Evolutionary conservation across 2,797 vertebrate genomes (phyloP).

Genomic region (Mormyrops boulengeri): DNA sequence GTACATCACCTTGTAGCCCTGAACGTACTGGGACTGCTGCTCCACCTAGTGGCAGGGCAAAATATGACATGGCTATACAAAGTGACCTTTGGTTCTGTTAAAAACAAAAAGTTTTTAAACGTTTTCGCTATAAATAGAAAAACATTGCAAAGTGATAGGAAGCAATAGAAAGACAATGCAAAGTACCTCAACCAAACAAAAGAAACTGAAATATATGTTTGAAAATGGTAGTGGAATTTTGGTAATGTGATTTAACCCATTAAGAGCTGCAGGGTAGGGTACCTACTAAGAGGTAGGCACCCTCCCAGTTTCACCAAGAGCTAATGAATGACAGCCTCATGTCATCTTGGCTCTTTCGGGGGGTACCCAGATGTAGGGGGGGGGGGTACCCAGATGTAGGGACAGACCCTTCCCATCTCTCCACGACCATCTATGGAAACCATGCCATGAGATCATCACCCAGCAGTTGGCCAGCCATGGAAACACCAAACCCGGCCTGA

Average conservation of each 20-base stretch:
- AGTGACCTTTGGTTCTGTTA: not conserved
- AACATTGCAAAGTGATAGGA: not conserved
- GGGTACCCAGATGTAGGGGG: too few species aligned
- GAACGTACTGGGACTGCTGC: slow-evolving; percentile 94
- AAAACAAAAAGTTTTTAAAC: not conserved
- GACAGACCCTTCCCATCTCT: slow-evolving; percentile 42
- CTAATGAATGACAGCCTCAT: not conserved
- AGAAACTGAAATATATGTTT: not conserved
- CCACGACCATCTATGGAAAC: slow-evolving; percentile 52
- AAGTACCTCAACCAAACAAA: not conserved
- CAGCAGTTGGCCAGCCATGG: slow-evolving; percentile 41
- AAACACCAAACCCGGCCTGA: not conserved
- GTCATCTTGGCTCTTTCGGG: not conserved
- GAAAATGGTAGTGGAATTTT: not conserved
- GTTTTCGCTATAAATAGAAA: not conserved
- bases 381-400: slow-evolving; percentile 33
- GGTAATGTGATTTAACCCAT: not conserved
- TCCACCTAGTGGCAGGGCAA: slow-evolving; percentile 72
- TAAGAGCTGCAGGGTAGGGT: not conserved
- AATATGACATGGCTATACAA: not conserved
- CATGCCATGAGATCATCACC: slow-evolving; percentile 62
- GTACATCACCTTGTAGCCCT: slow-evolving; percentile 95
- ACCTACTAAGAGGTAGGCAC: not conserved
- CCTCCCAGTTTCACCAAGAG: not conserved
- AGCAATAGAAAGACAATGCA: not conserved